These are phyloP conservation scores for Chaunax sp. DNA, from an alignment of 2,797 vertebrate species.

Conservation along the genomic window DNA sequence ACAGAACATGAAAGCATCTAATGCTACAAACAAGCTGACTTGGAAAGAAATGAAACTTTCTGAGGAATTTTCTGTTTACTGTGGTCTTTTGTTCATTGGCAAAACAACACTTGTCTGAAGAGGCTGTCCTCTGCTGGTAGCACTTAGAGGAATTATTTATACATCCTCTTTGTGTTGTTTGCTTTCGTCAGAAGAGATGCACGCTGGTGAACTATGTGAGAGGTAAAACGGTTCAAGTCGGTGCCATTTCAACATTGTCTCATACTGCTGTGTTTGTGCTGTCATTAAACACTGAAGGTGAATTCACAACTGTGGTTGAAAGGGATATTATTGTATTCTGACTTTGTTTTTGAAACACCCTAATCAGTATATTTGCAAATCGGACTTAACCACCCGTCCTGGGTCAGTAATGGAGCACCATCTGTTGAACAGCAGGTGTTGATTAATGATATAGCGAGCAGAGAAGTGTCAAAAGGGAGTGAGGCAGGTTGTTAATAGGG, in stretches of 20 bases:
- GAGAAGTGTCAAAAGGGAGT: conserved; percentile 27
- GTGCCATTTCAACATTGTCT: conserved; percentile 6
- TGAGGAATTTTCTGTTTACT: conserved; percentile 40
- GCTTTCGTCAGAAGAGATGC: conserved; percentile 11
- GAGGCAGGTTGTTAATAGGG: background rate
- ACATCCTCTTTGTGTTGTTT: conserved; percentile 31
- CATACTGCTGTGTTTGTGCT: background rate
- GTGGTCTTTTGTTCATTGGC: conserved; percentile 37
- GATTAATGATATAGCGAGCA: conserved; percentile 60
- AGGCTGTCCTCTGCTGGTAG: conserved; percentile 28
- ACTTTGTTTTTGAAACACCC: conserved; percentile 18
- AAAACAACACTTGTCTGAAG: conserved; percentile 40
- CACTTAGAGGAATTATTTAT: conserved; percentile 39
- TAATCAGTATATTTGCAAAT: conserved; percentile 35
- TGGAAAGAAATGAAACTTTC: conserved; percentile 42
- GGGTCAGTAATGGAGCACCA: conserved; percentile 58
- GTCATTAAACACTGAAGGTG: background rate
- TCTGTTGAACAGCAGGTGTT: conserved; percentile 72
- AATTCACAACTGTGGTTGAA: conserved; percentile 11
- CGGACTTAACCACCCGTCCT: conserved; percentile 30
- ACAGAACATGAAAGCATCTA: conserved; percentile 37
- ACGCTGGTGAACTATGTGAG: conserved; percentile 10
- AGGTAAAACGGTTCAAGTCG: conserved; percentile 10
- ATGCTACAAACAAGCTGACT: conserved; percentile 30
- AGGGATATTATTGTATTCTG: conserved; percentile 3